Evolutionary conservation across 2,113 vertebrate species (phyloP).

Genomic region (Papio anubis): DNA sequence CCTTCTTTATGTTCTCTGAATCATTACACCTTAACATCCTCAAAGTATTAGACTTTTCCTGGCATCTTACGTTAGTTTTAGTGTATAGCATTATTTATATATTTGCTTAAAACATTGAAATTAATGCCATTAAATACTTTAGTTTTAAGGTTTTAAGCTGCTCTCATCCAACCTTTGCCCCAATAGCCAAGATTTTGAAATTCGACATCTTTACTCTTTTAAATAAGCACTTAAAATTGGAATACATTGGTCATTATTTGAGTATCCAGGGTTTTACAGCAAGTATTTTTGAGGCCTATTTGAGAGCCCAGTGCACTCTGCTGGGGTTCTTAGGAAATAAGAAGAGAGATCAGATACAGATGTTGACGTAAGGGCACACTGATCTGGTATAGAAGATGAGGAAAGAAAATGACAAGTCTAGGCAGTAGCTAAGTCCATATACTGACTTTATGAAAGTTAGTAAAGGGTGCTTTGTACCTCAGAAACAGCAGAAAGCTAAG

Average conservation of each 20-base stretch:
- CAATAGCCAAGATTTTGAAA: background rate
- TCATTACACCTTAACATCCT: conserved; percentile 15
- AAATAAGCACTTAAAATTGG: background rate
- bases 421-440: background rate
- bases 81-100: background rate
- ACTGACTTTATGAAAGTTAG: background rate
- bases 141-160: conserved; percentile 23
- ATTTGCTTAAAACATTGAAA: conserved; percentile 3
- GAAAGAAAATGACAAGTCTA: background rate
- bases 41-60: conserved; percentile 44
- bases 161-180: background rate
- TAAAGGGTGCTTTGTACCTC: background rate
- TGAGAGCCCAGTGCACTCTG: background rate
- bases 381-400: background rate
- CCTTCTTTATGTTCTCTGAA: conserved; percentile 27
- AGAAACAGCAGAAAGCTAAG: background rate
- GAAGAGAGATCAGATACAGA: background rate
- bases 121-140: background rate
- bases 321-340: background rate
- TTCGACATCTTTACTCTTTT: background rate
- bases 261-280: background rate
- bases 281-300: background rate
- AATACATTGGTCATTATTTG: background rate
- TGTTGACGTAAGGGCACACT: background rate
- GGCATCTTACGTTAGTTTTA: conserved; percentile 47